A percentile compares a stretch with the other conserved stretches of the same genome.
phyloP scores from a whole-genome alignment of 1,140 invertebrate species.

The Acyrthosiphon pisum region DNA sequence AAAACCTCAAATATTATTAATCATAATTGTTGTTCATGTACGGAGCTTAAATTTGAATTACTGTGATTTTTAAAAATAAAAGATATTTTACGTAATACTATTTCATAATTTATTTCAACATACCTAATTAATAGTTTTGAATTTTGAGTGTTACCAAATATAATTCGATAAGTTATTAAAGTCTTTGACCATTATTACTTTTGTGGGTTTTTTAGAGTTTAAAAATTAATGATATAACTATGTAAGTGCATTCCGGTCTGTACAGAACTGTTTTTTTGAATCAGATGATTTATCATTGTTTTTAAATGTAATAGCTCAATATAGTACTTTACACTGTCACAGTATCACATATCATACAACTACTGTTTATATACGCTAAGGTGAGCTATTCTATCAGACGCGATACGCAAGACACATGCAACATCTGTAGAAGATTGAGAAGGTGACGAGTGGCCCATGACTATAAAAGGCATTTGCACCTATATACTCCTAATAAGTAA shows the following conservation, averaged over 20 bases:
- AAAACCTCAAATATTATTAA: too few relatives aligned
- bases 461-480: not conserved
- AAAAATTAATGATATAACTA: not conserved
- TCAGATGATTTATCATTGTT: not conserved
- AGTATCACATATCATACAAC: not conserved
- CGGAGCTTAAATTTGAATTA: too few relatives aligned
- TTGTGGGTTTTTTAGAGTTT: not conserved
- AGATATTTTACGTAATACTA: too few relatives aligned
- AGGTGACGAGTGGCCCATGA: not conserved
- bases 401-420: not conserved
- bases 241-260: not conserved
- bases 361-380: not conserved
- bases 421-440: not conserved
- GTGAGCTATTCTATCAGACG: not conserved
- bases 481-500: not conserved
- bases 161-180: not conserved
- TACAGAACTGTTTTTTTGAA: not conserved
- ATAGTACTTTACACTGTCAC: too few relatives aligned
- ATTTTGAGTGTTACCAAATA: not conserved
- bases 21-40: too few relatives aligned
- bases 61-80: too few relatives aligned
- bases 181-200: not conserved
- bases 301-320: not conserved
- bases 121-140: not conserved
- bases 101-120: too few relatives aligned